phyloP scores from a whole-genome alignment of 2,888 invertebrate genomes.

The Acleris laterana region DNA sequence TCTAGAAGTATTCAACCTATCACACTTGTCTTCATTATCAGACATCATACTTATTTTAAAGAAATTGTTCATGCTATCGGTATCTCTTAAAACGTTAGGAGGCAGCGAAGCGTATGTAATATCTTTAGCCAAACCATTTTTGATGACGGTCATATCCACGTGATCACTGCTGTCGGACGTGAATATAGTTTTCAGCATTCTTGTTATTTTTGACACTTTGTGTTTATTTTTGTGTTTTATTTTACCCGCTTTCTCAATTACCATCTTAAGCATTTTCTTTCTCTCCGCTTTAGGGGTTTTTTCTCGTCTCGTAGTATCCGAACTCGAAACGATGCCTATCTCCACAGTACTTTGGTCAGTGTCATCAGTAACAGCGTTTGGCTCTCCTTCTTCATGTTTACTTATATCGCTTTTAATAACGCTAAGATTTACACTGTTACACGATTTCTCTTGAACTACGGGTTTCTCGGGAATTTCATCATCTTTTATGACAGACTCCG shows the following conservation, averaged over 20 bases:
- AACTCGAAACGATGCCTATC: background rate
- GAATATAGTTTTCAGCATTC: conserved; percentile 59
- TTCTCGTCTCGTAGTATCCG: conserved; percentile 38
- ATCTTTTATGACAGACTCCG: background rate
- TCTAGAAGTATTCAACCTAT: conserved; percentile 47
- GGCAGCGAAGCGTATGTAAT: conserved; percentile 54
- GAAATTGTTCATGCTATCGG: conserved; percentile 60
- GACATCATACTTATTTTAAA: conserved; percentile 46
- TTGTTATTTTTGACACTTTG: conserved; percentile 52
- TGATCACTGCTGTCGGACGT: conserved; percentile 61
- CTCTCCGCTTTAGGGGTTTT: conserved; percentile 53
- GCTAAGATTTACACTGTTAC: background rate
- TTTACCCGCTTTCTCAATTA: conserved; percentile 55
- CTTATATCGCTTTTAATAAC: conserved; percentile 13
- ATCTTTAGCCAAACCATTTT: conserved; percentile 53
- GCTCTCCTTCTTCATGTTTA: conserved; percentile 11
- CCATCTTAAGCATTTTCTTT: conserved; percentile 58
- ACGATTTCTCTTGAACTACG: conserved; percentile 3
- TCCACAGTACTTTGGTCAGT: conserved; percentile 1
- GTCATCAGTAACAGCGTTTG: background rate
- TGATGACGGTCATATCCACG: conserved; percentile 46
- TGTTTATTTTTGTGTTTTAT: conserved; percentile 51
- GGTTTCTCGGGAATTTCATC: background rate
- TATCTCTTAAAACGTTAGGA: conserved; percentile 53
- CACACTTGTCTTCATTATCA: conserved; percentile 30